Percentiles rank a stretch among this genome's conserved stretches.
These are phyloP conservation scores for Fundulus diaphanus DNA, from an alignment of 2,797 vertebrate genomes.

Conservation along the genomic window DNA sequence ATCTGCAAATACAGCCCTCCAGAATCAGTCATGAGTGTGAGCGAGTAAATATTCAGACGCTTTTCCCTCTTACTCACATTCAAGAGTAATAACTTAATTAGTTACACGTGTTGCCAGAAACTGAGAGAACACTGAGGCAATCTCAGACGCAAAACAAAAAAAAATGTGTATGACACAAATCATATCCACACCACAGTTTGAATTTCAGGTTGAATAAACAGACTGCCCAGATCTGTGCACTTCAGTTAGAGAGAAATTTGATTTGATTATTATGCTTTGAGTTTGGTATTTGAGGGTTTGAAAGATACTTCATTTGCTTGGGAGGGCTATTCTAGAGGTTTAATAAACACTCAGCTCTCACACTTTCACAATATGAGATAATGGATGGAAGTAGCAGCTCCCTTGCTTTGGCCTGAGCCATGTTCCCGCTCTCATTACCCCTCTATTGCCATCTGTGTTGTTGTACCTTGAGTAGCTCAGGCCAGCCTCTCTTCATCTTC, in stretches of 20 bases:
- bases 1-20: conserved; percentile 17
- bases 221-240: conserved; percentile 39
- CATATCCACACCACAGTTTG: conserved; percentile 34
- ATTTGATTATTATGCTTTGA: conserved; percentile 68
- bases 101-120: conserved; percentile 52
- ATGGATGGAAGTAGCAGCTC: conserved; percentile 34
- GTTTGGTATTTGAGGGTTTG: conserved; percentile 28
- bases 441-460: conserved; percentile 65
- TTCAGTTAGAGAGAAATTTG: conserved; percentile 30
- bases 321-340: conserved; percentile 33
- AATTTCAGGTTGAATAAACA: conserved; percentile 68
- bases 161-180: conserved; percentile 41
- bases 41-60: conserved; percentile 15
- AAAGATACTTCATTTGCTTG: conserved; percentile 44
- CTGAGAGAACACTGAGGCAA: conserved; percentile 34
- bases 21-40: conserved; percentile 37
- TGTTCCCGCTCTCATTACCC: conserved; percentile 50
- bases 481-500: conserved; percentile 69
- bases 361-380: conserved; percentile 17
- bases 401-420: conserved; percentile 29
- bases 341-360: conserved; percentile 31
- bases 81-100: conserved; percentile 50
- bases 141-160: conserved; percentile 29
- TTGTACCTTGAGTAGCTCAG: conserved; percentile 55
- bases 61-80: conserved; percentile 4